Conservation (phyloP, 2,888 invertebrate genomes). For the Cerastis rubricosa region DNA sequence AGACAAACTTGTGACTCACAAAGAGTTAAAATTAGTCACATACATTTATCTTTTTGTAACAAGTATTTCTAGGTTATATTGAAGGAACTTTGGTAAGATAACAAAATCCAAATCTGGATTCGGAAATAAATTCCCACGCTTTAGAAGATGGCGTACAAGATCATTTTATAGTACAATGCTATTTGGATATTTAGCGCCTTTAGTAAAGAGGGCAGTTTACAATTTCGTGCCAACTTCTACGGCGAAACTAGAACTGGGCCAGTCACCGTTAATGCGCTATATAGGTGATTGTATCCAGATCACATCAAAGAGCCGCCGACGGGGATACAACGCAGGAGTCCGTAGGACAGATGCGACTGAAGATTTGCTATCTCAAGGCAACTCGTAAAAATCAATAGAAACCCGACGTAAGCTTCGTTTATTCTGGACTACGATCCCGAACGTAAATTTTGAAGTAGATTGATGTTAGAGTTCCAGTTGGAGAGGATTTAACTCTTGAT, state of each 20-base stretch:
- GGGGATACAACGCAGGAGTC: conserved; percentile 77
- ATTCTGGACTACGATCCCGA: conserved; percentile 32
- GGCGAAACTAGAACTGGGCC: conserved; percentile 87
- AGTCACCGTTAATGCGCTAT: conserved; percentile 86
- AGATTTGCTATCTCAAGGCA: conserved; percentile 58
- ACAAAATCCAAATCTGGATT: conserved; percentile 35
- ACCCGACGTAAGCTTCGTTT: conserved; percentile 40
- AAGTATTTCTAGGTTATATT: conserved; percentile 67
- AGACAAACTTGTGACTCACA: conserved; percentile 77
- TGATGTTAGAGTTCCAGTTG: conserved; percentile 35
- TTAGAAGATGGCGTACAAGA: conserved; percentile 59
- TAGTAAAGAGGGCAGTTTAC: conserved; percentile 90
- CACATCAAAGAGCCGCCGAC: conserved; percentile 84
- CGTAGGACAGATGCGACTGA: conserved; percentile 72
- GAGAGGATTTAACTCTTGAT: conserved; percentile 49
- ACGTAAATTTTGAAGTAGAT: conserved; percentile 42
- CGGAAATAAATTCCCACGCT: conserved; percentile 66
- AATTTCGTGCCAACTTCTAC: conserved; percentile 89
- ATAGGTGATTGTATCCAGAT: conserved; percentile 88
- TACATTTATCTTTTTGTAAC: conserved; percentile 67
- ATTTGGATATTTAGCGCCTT: conserved; percentile 82
- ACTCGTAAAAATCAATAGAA: conserved; percentile 65
- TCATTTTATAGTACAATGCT: conserved; percentile 70
- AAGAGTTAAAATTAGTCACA: conserved; percentile 51
- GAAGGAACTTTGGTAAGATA: conserved; percentile 24